Evolutionary conservation across 2,113 vertebrate genomes (phyloP), one percentile per base, ranked within the genome.

Genomic region (Ceyx cyanopectus): DNA sequence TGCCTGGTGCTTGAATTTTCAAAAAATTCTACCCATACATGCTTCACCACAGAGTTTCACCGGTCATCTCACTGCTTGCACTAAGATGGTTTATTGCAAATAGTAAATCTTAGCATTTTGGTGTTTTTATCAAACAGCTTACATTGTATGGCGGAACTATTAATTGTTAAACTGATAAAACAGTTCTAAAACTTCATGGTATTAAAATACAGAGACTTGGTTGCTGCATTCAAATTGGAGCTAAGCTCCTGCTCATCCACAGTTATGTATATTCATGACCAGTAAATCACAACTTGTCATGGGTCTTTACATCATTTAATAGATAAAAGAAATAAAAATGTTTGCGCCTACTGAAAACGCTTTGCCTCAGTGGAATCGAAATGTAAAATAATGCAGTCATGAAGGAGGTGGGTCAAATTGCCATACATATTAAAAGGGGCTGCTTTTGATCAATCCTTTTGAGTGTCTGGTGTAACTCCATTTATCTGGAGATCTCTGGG

Each of bases 401-500:
- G 13, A 43, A 67, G 41, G 83, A 83, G 66, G 48, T 32, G 77
- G 90, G 86, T 95, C 93, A 84, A 92, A 95, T 93, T 94, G 94
- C 69, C 81, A 7, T 93, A 87, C 84, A 57, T 93, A 94, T 95
- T 84, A 88, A 93, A 94, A 84, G 74, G 62, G 91, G 69, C 76
- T 34, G 86, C 91, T 95, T 93, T 93, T 94, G 91, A 86, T 95
- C 92, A 69, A 76, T 81, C 81, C 78, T 91, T 90, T 30, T 19
- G 23, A 84, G 63, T 56, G 77, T 34, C 81, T 78, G 9, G 12
- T 92, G 30, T 78, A 83, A 78, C 65, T 85, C 81, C 81, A 84
- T 95, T 95, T 94, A 90, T 95, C 89, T 89, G 83, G 22, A 56
- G 86, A 88, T 92, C 95, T 92, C 91, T 17, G 48, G 93, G 93